Base-by-base conservation (phyloP, 2,888 invertebrate species). In the Salticus scenicus region DNA sequence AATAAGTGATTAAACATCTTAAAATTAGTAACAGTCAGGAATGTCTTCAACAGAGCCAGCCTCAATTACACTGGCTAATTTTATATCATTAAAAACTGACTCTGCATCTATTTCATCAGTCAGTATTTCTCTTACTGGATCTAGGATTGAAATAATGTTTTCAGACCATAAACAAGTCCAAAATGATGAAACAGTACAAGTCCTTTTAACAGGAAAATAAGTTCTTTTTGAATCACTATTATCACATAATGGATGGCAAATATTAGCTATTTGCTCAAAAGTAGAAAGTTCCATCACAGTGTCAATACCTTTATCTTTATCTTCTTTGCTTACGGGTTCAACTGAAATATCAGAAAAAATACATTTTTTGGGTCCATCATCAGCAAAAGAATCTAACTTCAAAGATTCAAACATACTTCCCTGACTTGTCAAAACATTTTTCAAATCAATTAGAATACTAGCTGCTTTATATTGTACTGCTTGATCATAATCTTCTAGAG, bases 31-130 rank as follows among this genome's bases (percentile, higher is more conserved):
- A 64, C 82, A 82, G 31, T 82, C 82, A 10, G 41, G 57, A 37
- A 20, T 64, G 57, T 82, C 82, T 31, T 82, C 63, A 1, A 63
- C 31, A 17, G 70, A 70, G 27, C 47, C 24, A 24, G 42, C 24
- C 27, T 82, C 70, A 20, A 27, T 47, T 66, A 63, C 27, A 47
- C 71, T 41, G 27, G 82, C 70, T 42, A 69, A 30, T 70, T 75
- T 75, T 4, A 82, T 82, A 24, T 82, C 82, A 42, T 82, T 75
- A 20, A 82, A 82, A 0, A 82, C 1, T 4, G 82, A 82, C 30
- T 71, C 1, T 64, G 27, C 28, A 17, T 70, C 75, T 14, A 63
- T 74, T 42, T 64, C 69, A 20, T 57, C 20, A 64, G 28, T 12
- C 7, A 12, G 0, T 27, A 71, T 14, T 27, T 10, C n/a, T 14